A percentile compares a stretch with the other conserved stretches of the same genome.
Evolutionary conservation across 2,888 invertebrate species (phyloP).

Genomic region (Lottia gigantea): DNA sequence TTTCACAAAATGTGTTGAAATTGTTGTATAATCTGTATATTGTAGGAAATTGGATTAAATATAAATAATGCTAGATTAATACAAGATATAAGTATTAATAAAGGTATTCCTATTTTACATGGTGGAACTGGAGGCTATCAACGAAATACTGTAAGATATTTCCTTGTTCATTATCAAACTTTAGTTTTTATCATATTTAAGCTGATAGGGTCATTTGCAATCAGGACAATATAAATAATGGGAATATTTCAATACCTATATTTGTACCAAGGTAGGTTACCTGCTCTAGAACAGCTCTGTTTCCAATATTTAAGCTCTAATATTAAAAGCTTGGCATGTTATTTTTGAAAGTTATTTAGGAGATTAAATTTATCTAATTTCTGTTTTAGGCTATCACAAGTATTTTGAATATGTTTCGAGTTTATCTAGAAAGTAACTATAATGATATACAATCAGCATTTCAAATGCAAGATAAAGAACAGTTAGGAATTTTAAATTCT

Average conservation of each 20-base stretch:
- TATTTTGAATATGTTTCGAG: conserved; percentile 53
- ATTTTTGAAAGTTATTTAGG: no score
- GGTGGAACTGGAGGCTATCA: conserved; percentile 53
- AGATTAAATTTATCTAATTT: no score
- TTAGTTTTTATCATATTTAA: neutral
- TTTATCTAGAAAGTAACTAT: conserved; percentile 50
- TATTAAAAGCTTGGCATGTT: no score
- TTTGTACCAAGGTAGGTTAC: no score
- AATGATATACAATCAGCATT: conserved; percentile 51
- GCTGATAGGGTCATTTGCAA: neutral
- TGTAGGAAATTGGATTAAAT: conserved; percentile 52
- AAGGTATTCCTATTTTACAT: conserved; percentile 55
- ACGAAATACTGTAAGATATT: conserved; percentile 40
- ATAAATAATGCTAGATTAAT: conserved; percentile 42
- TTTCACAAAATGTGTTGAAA: no score
- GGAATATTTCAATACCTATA: no score
- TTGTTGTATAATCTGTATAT: conserved; percentile 13
- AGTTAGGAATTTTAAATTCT: conserved; percentile 49
- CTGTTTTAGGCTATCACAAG: conserved; percentile 43
- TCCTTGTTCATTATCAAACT: neutral
- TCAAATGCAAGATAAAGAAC: conserved; percentile 56
- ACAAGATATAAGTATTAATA: conserved; percentile 43
- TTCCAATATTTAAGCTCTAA: no score
- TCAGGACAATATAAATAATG: no score
- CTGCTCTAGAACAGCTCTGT: no score